Conservation (phyloP, 2,113 vertebrate genomes). For the Gallinago undulata region DNA sequence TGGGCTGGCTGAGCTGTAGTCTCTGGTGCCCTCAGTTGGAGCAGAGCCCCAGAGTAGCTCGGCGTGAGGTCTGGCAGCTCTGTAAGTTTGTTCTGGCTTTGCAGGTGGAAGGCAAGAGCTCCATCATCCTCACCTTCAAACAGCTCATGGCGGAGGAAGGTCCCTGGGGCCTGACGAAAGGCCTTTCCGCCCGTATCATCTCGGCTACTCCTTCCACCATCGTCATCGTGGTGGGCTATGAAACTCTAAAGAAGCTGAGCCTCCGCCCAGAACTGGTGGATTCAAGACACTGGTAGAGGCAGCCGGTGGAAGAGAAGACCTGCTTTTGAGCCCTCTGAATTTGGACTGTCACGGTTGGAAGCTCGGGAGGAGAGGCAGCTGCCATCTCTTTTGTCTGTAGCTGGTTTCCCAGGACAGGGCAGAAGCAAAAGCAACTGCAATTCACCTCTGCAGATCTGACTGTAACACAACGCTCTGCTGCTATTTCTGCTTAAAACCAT, state of each 20-base stretch:
- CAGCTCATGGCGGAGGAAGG: slow-evolving; percentile 93
- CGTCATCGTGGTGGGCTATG: slow-evolving; percentile 94
- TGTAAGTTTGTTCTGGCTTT: not conserved
- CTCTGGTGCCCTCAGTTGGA: not conserved
- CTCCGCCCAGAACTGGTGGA: slow-evolving; percentile 89
- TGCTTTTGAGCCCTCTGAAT: not conserved
- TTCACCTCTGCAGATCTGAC: not conserved
- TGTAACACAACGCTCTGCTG: not conserved
- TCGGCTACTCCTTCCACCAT: slow-evolving; percentile 90
- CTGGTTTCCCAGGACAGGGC: not conserved
- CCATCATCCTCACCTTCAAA: slow-evolving; percentile 88
- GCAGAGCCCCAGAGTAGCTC: not conserved
- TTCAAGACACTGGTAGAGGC: slow-evolving; percentile 88
- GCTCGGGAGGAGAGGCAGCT: not conserved
- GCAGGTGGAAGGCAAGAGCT: slow-evolving; percentile 92
- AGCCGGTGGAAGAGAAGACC: not conserved
- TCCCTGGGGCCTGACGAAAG: slow-evolving; percentile 88
- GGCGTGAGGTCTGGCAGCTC: not conserved
- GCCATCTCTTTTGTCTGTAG: not conserved
- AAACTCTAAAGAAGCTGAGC: slow-evolving; percentile 96
- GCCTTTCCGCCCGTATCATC: slow-evolving; percentile 92
- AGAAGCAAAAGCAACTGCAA: not conserved
- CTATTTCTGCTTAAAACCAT: not conserved
- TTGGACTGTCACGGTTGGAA: not conserved
- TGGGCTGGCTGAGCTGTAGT: not conserved